Evolutionary conservation across 2,888 invertebrate species (phyloP).

Genomic region (Micoletzkya japonica): DNA sequence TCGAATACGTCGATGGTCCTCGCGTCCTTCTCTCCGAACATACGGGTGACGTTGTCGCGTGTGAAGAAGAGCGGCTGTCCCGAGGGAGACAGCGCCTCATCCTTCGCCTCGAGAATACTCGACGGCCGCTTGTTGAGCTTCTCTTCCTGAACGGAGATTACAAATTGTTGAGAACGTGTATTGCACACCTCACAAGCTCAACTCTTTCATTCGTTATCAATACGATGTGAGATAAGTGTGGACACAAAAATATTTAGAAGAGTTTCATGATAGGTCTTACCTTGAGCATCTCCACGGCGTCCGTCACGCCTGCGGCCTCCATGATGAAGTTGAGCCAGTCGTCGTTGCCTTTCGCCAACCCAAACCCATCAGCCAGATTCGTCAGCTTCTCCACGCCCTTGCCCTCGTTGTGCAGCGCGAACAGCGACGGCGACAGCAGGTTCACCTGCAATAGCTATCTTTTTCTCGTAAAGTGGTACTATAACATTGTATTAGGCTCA

Average conservation of each 20-base stretch:
- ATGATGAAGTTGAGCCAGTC: slow-evolving; percentile 59
- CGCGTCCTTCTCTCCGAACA: slow-evolving; percentile 32
- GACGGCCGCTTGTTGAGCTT: slow-evolving; percentile 4
- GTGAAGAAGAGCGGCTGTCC: slow-evolving; percentile 47
- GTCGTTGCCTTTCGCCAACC: slow-evolving; percentile 37
- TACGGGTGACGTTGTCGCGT: slow-evolving; percentile 40
- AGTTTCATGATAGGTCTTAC: no score
- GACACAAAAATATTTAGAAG: no score
- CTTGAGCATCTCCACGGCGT: slow-evolving; percentile 38
- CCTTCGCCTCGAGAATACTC: no score
- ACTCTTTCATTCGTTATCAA: no score
- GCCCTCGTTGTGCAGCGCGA: neutral
- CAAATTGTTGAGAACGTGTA: no score
- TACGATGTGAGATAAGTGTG: no score
- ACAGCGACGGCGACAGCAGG: slow-evolving; percentile 41
- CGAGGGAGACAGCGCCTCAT: neutral
- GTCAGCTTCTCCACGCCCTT: neutral
- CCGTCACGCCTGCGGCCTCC: slow-evolving; percentile 55
- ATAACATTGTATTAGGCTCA: no score
- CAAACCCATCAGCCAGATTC: slow-evolving; percentile 28
- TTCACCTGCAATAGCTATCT: slow-evolving; percentile 48
- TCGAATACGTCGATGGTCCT: slow-evolving; percentile 43
- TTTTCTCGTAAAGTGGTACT: no score
- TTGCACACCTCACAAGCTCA: no score
- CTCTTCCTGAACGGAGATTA: neutral